Conservation (phyloP, 2,113 vertebrate genomes). For the Camelus dromedarius region DNA sequence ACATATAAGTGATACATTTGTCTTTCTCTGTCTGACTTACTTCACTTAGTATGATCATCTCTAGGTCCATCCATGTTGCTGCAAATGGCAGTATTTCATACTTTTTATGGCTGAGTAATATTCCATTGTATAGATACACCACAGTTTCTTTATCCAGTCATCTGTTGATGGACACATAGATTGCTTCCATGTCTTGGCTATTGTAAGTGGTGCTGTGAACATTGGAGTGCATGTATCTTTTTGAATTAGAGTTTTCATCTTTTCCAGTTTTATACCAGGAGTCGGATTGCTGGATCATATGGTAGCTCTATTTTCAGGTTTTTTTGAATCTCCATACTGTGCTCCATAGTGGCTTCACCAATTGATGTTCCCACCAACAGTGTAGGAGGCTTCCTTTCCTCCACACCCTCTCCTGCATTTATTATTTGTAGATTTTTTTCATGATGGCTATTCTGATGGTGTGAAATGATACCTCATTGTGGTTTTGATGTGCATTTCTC, state of each 20-base stretch:
- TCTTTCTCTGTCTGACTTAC: neutral
- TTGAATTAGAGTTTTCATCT: neutral
- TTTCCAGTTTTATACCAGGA: neutral
- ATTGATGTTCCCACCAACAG: neutral
- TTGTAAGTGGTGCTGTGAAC: neutral
- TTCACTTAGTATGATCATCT: neutral
- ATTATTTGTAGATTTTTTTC: neutral
- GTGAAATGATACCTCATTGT: neutral
- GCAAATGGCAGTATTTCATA: neutral
- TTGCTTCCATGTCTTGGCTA: neutral
- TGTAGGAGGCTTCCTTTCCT: neutral
- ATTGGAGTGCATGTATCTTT: neutral
- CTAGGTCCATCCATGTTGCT: neutral
- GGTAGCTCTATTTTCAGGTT: neutral
- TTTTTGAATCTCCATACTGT: neutral
- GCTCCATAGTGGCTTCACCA: neutral
- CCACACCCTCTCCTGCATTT: neutral
- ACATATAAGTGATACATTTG: neutral
- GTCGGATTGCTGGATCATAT: neutral
- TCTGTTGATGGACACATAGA: neutral
- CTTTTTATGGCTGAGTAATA: neutral
- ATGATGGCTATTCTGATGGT: neutral
- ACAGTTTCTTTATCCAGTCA: neutral
- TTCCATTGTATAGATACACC: neutral
- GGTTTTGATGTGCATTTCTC: neutral